These are phyloP conservation scores for Natator depressus DNA, from an alignment of 2,113 vertebrate species.

Conservation along the genomic window DNA sequence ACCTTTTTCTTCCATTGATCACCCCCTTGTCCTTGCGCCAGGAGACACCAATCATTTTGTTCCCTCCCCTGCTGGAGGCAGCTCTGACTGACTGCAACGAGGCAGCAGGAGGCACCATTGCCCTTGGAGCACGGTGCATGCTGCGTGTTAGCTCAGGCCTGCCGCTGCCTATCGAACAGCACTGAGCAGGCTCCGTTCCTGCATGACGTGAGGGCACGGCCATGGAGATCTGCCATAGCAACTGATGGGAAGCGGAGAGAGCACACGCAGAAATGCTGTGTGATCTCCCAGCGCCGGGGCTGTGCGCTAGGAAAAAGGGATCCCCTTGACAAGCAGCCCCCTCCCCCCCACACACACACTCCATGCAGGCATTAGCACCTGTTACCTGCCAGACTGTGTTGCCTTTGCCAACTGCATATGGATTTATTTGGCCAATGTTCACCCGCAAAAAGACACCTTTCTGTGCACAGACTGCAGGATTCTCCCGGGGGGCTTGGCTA, in stretches of 20 bases:
- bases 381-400: neutral
- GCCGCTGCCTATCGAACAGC: neutral
- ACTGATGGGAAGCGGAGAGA: neutral
- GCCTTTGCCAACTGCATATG: neutral
- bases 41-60: neutral
- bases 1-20: neutral
- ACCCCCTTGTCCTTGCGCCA: neutral
- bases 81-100: neutral
- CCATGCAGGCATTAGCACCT: neutral
- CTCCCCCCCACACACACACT: too few species aligned
- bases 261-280: neutral
- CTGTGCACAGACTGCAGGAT: neutral
- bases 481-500: neutral
- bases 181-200: slow-evolving; percentile 42
- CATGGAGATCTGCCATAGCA: slow-evolving; percentile 33
- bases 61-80: neutral
- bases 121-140: neutral
- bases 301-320: neutral
- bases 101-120: too few species aligned
- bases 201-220: neutral
- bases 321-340: neutral
- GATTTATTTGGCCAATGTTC: neutral
- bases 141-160: neutral
- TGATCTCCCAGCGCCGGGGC: neutral
- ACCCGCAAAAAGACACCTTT: neutral